Conservation (phyloP, 2,797 vertebrate genomes). For the Spea hammondii region DNA sequence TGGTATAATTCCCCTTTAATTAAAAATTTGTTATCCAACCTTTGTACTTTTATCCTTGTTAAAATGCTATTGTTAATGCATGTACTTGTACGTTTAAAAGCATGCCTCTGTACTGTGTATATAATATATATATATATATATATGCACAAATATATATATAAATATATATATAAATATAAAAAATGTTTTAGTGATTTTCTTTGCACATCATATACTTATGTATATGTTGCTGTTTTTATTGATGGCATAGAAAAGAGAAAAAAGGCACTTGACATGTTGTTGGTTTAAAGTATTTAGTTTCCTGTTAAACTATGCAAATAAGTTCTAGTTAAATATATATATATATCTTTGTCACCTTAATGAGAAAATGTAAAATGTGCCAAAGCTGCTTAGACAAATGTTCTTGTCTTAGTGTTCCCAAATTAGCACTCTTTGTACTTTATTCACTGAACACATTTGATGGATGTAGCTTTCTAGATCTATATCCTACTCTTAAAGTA, state of each 20-base stretch:
- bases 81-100: constrained; percentile 28
- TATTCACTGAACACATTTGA: neutral
- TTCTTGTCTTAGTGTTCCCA: neutral
- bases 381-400: neutral
- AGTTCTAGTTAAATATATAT: neutral
- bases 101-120: neutral
- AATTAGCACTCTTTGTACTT: neutral
- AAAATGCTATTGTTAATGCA: neutral
- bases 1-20: neutral
- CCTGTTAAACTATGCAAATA: constrained; percentile 3
- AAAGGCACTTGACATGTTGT: constrained; percentile 2
- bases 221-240: neutral
- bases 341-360: constrained; percentile 14
- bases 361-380: neutral
- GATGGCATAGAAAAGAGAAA: neutral
- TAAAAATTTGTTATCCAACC: neutral
- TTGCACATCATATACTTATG: neutral
- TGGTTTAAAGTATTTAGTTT: constrained; percentile 21
- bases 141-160: neutral
- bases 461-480: neutral
- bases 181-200: neutral
- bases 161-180: constrained; percentile 30
- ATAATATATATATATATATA: constrained; percentile 17
- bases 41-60: neutral
- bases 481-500: neutral